These are phyloP conservation scores for Subanguina moxae DNA, from an alignment of 1,140 invertebrate species.

Conservation along the genomic window DNA sequence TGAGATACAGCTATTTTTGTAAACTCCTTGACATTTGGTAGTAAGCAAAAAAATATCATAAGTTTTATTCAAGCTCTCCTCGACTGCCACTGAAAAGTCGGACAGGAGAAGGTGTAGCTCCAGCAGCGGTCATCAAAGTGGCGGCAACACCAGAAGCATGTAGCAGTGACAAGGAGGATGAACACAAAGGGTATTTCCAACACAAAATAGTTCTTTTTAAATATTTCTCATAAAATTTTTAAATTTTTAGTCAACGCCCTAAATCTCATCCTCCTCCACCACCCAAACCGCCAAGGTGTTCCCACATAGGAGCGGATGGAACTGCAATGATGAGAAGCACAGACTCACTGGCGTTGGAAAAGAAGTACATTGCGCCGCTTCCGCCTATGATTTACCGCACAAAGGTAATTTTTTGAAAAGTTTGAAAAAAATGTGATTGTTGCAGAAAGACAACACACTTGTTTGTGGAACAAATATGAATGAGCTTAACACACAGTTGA, in stretches of 20 bases:
- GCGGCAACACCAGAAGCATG: neutral
- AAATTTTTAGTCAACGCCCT: neutral
- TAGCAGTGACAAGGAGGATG: constrained; percentile 1
- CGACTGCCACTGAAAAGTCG: neutral
- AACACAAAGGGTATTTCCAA: constrained; percentile 4
- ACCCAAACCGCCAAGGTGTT: constrained; percentile 1
- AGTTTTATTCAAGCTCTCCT: neutral
- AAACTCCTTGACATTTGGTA: too few species aligned
- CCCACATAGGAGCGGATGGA: neutral
- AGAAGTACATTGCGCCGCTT: constrained; percentile 9
- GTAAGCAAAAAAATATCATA: too few species aligned
- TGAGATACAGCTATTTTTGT: too few species aligned
- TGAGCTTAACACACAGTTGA: constrained; percentile 7
- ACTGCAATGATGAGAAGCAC: neutral
- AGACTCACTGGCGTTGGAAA: neutral
- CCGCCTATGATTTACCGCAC: constrained; percentile 2
- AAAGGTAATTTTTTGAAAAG: constrained; percentile 1
- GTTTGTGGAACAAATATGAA: neutral
- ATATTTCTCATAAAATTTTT: neutral
- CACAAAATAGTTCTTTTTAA: neutral
- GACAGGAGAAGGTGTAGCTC: neutral
- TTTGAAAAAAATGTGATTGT: neutral
- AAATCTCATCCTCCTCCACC: constrained; percentile 10
- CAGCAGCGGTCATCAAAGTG: neutral
- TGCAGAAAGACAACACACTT: constrained; percentile 1